These are phyloP conservation scores for Zaprionus tsacasi DNA, from an alignment of 1,140 invertebrate genomes.

Conservation along the genomic window DNA sequence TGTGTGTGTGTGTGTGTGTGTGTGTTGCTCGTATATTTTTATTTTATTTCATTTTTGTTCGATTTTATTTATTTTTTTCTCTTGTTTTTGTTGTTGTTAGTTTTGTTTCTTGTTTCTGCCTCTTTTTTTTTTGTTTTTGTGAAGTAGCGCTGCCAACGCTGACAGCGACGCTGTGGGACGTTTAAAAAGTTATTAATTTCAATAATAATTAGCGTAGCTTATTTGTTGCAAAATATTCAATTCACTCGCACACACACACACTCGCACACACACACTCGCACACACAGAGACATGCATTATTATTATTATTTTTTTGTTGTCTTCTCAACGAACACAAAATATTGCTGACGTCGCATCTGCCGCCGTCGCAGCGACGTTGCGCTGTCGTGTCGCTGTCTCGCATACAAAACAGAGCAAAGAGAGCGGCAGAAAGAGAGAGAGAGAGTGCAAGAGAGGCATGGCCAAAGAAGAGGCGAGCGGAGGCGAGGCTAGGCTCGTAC, in stretches of 20 bases:
- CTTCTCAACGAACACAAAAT: constrained; percentile 56
- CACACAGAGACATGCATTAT: constrained; percentile 20
- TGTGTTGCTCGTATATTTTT: constrained; percentile 42
- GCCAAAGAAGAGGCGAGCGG: not conserved
- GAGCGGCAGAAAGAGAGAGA: not conserved
- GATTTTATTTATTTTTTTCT: constrained; percentile 35
- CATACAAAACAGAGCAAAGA: constrained; percentile 39
- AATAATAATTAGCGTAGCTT: constrained; percentile 40
- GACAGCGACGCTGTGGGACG: constrained; percentile 26
- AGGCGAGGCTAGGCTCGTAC: constrained; percentile 8
- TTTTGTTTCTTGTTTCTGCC: constrained; percentile 23
- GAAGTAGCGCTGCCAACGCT: constrained; percentile 13
- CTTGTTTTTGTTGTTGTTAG: constrained; percentile 35
- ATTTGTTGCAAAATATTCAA: constrained; percentile 46
- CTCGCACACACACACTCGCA: not conserved
- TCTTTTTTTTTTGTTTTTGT: constrained; percentile 1
- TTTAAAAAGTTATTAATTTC: constrained; percentile 56
- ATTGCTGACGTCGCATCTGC: constrained; percentile 77
- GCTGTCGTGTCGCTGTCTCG: constrained; percentile 28
- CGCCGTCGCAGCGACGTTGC: constrained; percentile 44
- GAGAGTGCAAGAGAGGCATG: too few relatives aligned
- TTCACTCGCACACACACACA: constrained; percentile 10
- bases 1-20: constrained; percentile 25
- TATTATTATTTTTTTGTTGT: constrained; percentile 60
- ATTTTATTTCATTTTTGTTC: constrained; percentile 53